These are phyloP conservation scores for Gallirallus australis DNA, from an alignment of 2,797 vertebrate species.

Conservation along the genomic window DNA sequence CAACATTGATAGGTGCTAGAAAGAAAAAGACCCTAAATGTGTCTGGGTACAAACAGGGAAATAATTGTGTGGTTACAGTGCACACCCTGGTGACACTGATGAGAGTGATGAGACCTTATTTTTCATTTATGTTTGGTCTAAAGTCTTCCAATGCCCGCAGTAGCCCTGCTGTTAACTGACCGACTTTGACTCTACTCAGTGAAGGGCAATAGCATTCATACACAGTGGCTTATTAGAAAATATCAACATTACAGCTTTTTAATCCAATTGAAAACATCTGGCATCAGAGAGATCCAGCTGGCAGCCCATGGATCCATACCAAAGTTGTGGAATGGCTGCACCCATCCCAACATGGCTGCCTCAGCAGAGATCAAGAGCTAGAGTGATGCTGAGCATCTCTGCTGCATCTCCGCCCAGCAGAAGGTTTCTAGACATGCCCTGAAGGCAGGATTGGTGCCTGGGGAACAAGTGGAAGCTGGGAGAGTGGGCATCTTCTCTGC, in stretches of 20 bases:
- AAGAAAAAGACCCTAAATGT: neutral
- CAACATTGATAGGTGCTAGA: neutral
- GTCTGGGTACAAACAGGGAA: neutral
- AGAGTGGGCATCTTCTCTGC: neutral
- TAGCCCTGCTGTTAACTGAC: neutral
- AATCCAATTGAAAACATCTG: conserved; percentile 64
- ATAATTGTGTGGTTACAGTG: neutral
- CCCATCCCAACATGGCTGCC: neutral
- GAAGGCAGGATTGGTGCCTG: neutral
- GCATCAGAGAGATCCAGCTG: conserved; percentile 40
- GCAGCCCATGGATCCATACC: conserved; percentile 21
- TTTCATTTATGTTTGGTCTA: neutral
- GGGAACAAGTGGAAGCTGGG: neutral
- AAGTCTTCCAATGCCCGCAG: neutral
- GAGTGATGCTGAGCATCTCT: neutral
- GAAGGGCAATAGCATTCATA: conserved; percentile 6
- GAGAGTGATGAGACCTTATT: neutral
- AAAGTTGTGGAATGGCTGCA: neutral
- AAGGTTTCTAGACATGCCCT: neutral
- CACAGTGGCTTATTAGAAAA: conserved; percentile 18
- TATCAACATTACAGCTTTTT: conserved; percentile 29
- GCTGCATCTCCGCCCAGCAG: neutral
- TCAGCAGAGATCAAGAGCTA: conserved; percentile 1
- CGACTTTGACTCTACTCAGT: neutral
- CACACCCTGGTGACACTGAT: neutral